Evolutionary conservation across 2,797 vertebrate genomes (phyloP).

Genomic region (Gorsachius magnificus): DNA sequence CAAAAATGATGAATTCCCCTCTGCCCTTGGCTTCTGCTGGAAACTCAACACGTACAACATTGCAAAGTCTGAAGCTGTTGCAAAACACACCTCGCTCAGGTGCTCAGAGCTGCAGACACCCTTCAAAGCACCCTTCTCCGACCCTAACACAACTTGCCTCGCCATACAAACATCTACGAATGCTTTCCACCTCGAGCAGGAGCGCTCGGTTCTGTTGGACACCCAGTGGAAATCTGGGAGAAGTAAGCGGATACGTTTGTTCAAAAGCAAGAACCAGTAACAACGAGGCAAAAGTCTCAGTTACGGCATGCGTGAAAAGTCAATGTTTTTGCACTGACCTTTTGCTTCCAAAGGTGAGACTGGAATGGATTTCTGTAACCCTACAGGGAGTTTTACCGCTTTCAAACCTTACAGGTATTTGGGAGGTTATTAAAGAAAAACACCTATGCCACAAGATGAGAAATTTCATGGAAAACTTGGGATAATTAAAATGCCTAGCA

Average conservation of each 20-base stretch:
- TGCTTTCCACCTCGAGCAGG: background rate
- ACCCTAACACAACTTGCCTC: too few relatives aligned
- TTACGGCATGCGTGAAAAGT: slow-evolving; percentile 38
- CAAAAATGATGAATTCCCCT: background rate
- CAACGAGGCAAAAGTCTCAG: background rate
- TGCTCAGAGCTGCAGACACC: background rate
- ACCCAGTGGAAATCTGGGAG: background rate
- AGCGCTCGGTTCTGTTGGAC: background rate
- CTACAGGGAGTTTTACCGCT: slow-evolving; percentile 51
- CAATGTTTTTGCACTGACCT: slow-evolving; percentile 53
- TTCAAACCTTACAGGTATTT: slow-evolving; percentile 72
- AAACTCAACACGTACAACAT: background rate
- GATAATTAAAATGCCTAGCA: slow-evolving; percentile 66
- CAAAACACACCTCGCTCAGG: accelerated
- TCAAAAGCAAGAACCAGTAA: background rate
- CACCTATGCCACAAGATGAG: slow-evolving; percentile 70
- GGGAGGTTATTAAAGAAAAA: slow-evolving; percentile 73
- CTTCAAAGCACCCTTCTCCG: background rate
- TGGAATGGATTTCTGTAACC: slow-evolving; percentile 64
- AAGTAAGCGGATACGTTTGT: background rate
- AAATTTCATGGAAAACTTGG: slow-evolving; percentile 65
- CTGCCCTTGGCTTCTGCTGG: background rate
- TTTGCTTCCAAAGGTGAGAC: slow-evolving; percentile 74
- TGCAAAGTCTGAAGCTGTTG: background rate
- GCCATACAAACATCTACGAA: background rate